These are phyloP conservation scores for Rotaria macrura DNA, from an alignment of 2,888 invertebrate genomes.

Conservation along the genomic window DNA sequence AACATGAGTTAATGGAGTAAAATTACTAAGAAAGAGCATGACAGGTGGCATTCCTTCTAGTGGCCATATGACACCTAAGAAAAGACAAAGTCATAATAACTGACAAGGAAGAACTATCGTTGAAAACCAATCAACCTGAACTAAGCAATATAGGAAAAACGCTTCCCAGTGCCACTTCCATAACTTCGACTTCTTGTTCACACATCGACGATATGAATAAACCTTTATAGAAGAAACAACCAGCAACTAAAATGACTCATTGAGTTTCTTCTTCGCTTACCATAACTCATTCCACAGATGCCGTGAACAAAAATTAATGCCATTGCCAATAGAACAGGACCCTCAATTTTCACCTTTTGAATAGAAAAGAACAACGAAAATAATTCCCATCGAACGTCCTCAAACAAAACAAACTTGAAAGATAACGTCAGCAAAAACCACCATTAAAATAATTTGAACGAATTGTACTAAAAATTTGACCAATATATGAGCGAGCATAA, in stretches of 20 bases:
- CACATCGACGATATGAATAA: constrained; percentile 84
- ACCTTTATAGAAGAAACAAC: constrained; percentile 51
- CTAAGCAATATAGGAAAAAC: constrained; percentile 76
- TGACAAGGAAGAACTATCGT: neutral
- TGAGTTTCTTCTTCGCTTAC: constrained; percentile 51
- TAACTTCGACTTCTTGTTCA: constrained; percentile 79
- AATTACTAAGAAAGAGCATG: constrained; percentile 62
- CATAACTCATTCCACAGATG: constrained; percentile 89
- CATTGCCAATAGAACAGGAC: constrained; percentile 72
- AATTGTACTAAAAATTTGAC: constrained; percentile 90
- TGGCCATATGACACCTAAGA: constrained; percentile 81
- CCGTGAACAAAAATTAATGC: constrained; percentile 76
- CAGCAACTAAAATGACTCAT: constrained; percentile 54
- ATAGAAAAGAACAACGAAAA: neutral
- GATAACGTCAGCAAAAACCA: constrained; percentile 34
- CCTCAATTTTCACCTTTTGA: constrained; percentile 78
- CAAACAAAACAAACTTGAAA: constrained; percentile 66
- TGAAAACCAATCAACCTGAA: constrained; percentile 60
- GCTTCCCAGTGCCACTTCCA: constrained; percentile 79
- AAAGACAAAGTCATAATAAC: constrained; percentile 24
- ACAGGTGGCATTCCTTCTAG: constrained; percentile 83
- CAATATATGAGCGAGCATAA: constrained; percentile 79
- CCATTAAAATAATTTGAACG: constrained; percentile 62
- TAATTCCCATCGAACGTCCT: constrained; percentile 46
- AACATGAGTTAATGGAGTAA: constrained; percentile 69